Evolutionary conservation across 1,140 invertebrate species (phyloP).

Genomic region (Lithobius niger): DNA sequence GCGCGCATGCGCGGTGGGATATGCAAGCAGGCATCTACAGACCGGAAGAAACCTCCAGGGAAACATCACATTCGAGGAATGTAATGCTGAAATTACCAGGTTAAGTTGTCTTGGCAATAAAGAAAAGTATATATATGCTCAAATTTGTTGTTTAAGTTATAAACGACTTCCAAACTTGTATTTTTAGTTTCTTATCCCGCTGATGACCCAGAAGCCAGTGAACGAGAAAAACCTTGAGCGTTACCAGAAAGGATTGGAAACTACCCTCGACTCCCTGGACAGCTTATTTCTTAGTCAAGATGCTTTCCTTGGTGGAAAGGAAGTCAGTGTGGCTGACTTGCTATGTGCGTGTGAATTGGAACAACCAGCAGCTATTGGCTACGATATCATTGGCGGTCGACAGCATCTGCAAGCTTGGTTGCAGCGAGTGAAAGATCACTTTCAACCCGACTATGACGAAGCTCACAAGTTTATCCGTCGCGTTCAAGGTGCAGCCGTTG

Average conservation of each 20-base stretch:
- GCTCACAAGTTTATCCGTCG: constrained; percentile 36
- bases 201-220: constrained; percentile 20
- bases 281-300: constrained; percentile 31
- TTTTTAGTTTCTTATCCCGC: constrained; percentile 23
- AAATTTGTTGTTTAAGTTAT: too few relatives aligned
- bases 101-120: too few relatives aligned
- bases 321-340: constrained; percentile 59
- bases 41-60: too few relatives aligned
- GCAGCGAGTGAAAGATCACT: constrained; percentile 40
- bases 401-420: constrained; percentile 48
- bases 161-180: too few relatives aligned
- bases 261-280: constrained; percentile 29
- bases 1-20: too few relatives aligned
- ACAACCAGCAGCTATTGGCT: constrained; percentile 56
- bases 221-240: constrained; percentile 22
- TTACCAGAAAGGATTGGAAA: constrained; percentile 22
- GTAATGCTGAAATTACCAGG: too few relatives aligned
- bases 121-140: too few relatives aligned
- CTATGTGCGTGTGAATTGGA: constrained; percentile 70
- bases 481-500: too few relatives aligned
- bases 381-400: constrained; percentile 41
- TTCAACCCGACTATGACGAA: constrained; percentile 50
- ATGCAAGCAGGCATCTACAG: too few relatives aligned
- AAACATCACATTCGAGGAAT: too few relatives aligned
- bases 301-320: constrained; percentile 41